Conservation (phyloP, 2,113 vertebrate species). For the Chaenogobius annularis region DNA sequence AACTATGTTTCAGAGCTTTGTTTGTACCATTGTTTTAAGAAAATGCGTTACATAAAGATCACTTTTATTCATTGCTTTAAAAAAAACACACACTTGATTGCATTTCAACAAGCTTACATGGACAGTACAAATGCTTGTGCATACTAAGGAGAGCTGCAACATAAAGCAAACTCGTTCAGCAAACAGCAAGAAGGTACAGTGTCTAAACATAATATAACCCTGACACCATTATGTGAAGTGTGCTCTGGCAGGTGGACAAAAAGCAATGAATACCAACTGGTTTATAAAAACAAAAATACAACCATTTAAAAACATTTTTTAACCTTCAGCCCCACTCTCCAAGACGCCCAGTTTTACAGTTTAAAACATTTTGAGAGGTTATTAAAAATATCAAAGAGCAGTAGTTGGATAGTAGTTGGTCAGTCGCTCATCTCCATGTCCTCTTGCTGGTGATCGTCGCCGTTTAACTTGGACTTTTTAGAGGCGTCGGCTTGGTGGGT, state of each 20-base stretch:
- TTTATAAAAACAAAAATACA: constrained; percentile 60
- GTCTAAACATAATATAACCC: constrained; percentile 18
- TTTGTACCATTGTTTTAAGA: not conserved
- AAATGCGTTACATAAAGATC: constrained; percentile 38
- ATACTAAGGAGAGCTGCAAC: constrained; percentile 52
- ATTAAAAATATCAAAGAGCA: constrained; percentile 78
- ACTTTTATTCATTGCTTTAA: constrained; percentile 87
- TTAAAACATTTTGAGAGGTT: constrained; percentile 69
- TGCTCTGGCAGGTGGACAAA: constrained; percentile 44
- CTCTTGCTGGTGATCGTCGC: constrained; percentile 94
- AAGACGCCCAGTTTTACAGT: constrained; percentile 62
- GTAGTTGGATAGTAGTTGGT: constrained; percentile 64
- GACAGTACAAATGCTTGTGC: constrained; percentile 70
- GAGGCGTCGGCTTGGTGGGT: constrained; percentile 68
- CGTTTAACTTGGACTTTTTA: constrained; percentile 91
- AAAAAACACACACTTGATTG: constrained; percentile 84
- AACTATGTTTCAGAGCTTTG: constrained; percentile 13
- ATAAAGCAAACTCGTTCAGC: constrained; percentile 69
- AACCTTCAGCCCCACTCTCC: constrained; percentile 43
- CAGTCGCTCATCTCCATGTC: constrained; percentile 99
- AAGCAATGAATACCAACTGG: constrained; percentile 58
- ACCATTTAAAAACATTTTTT: constrained; percentile 59
- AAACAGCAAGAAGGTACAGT: constrained; percentile 22
- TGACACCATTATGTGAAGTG: constrained; percentile 59
- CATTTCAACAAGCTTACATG: constrained; percentile 76